Base-by-base conservation (phyloP, 2,113 vertebrate genomes). In the Puma concolor region DNA sequence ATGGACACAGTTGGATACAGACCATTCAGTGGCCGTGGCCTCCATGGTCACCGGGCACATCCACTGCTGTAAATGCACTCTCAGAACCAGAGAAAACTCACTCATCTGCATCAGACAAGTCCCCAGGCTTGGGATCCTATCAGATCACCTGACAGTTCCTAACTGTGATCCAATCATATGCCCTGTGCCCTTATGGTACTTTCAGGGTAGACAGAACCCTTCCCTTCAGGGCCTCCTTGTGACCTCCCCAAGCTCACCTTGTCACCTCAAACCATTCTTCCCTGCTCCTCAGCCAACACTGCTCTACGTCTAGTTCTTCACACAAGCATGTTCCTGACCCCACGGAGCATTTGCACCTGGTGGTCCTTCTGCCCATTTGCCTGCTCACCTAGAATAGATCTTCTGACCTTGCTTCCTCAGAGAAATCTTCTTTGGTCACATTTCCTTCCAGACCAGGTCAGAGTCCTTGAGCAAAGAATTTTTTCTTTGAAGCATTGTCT, bases 121-220 rank as follows among this genome's bases (percentile, higher is more conserved):
- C 48, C 41, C 52, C n/a, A 25, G 36, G 63, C 41, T 36, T 33
- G 31, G 54, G 17, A 27, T 23, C 21, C n/a, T 72, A 29, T 48
- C n/a, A 31, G 29, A 15, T 14, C 31, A 1, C 7, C 64, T 90
- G 72, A n/a, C 4, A 5, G 13, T 41, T 60, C n/a, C 54, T 11
- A 15, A 44, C 15, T 12, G 2, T 4, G 69, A 44, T 48, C n/a
- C 12, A 25, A 60, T 2, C 14, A 3, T 50, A 0, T 9, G 10
- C 7, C 69, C 60, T 33, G 21, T 27, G 31, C 57, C n/a, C 31
- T 67, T 12, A 1, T 0, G 16, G 25, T 57, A 21, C 44, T 44
- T 60, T 69, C 71, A 80, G 64, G 14, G 27, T 12, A 64, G 60
- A 19, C 12, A 74, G 31, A 79, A 52, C 4, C 54, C 17, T 54